phyloP scores from a whole-genome alignment of 2,888 invertebrate species.

The Amorpha juglandis region DNA sequence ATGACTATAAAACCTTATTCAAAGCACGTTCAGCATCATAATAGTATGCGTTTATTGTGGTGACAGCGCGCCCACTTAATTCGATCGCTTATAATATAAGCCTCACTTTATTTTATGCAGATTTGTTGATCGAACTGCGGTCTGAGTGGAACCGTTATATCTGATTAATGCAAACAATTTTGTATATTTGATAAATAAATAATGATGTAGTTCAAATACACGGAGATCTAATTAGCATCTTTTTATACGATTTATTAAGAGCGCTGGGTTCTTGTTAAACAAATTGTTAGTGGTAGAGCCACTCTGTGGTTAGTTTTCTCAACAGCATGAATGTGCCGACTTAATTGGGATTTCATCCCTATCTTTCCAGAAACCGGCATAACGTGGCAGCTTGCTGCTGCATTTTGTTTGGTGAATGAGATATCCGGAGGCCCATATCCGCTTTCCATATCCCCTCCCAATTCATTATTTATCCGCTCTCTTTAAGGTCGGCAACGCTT shows the following conservation, averaged over 20 bases:
- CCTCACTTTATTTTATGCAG: conserved; percentile 43
- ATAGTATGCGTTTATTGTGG: conserved; percentile 21
- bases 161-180: conserved; percentile 41
- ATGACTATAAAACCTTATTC: conserved; percentile 12
- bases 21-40: not conserved
- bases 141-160: conserved; percentile 36
- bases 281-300: no score
- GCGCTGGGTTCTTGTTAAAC: no score
- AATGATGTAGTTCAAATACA: not conserved
- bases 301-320: no score
- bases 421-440: no score
- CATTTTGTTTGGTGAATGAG: no score
- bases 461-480: no score
- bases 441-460: no score
- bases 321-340: no score
- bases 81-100: conserved; percentile 43
- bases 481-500: no score
- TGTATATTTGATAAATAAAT: conserved; percentile 34
- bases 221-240: not conserved
- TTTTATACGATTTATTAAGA: not conserved
- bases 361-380: no score
- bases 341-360: no score
- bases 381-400: no score
- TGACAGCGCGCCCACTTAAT: conserved; percentile 21
- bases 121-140: conserved; percentile 37